These are phyloP conservation scores for Sinhomidia bicolor DNA, from an alignment of 2,888 invertebrate genomes.

Conservation along the genomic window DNA sequence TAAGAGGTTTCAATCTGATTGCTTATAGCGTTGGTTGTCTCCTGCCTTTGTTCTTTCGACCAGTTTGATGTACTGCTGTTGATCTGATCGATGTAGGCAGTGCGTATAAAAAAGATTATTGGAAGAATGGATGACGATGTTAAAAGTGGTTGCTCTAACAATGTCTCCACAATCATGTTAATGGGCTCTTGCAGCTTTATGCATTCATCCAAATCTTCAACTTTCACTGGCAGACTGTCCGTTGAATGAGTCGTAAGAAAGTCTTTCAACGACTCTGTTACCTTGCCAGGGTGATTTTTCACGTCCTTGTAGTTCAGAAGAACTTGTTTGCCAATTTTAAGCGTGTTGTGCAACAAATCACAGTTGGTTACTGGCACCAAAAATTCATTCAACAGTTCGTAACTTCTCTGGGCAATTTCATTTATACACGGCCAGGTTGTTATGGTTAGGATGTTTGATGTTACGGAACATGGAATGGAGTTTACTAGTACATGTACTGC, in stretches of 20 bases:
- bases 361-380: neutral
- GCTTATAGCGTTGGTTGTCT: constrained; percentile 22
- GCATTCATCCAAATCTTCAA: constrained; percentile 25
- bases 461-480: neutral
- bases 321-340: constrained; percentile 58
- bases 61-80: neutral
- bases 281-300: constrained; percentile 61
- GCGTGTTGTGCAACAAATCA: constrained; percentile 42
- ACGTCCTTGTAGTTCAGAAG: constrained; percentile 50
- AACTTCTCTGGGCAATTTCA: neutral
- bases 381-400: constrained; percentile 2
- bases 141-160: constrained; percentile 56
- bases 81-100: neutral
- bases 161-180: constrained; percentile 62
- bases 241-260: neutral
- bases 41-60: constrained; percentile 13
- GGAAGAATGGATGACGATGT: constrained; percentile 43
- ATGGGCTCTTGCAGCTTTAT: constrained; percentile 62
- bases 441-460: neutral
- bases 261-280: constrained; percentile 24
- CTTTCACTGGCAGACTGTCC: neutral
- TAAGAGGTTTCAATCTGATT: constrained; percentile 54
- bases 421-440: constrained; percentile 47
- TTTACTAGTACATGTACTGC: constrained; percentile 7
- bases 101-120: constrained; percentile 44